Conservation (phyloP, 2,888 invertebrate genomes). For the Amiota communis region DNA sequence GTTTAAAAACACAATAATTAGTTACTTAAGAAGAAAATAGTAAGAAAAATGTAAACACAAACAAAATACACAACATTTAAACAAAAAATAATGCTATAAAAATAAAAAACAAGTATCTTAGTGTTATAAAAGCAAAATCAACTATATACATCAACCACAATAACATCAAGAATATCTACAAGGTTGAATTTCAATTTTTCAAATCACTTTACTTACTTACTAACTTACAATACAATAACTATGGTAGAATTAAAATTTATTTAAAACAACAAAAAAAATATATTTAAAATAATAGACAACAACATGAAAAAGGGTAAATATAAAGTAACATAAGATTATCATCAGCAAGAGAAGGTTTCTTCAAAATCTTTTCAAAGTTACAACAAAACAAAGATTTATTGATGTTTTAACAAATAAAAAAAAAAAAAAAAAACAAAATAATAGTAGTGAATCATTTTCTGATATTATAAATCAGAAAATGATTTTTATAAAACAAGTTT, state of each 20-base stretch:
- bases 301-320: not conserved
- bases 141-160: conserved; percentile 4
- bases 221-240: conserved; percentile 33
- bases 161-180: not conserved
- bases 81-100: not conserved
- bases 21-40: no score
- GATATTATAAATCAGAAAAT: no score
- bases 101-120: not conserved
- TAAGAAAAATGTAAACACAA: not conserved
- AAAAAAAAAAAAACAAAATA: no score
- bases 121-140: conserved; percentile 9
- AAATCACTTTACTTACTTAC: conserved; percentile 36
- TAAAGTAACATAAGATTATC: no score
- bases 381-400: no score
- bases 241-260: conserved; percentile 30
- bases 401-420: no score
- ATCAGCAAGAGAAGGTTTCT: no score
- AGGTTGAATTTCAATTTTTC: not conserved
- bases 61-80: conserved; percentile 6
- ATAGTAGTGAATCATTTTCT: no score
- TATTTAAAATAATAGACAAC: not conserved
- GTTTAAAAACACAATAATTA: not conserved
- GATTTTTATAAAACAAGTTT: no score
- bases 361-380: no score
- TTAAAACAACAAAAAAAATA: conserved; percentile 21